Evolutionary conservation across 2,888 invertebrate species (phyloP).

Genomic region (Plagodis pulveraria): DNA sequence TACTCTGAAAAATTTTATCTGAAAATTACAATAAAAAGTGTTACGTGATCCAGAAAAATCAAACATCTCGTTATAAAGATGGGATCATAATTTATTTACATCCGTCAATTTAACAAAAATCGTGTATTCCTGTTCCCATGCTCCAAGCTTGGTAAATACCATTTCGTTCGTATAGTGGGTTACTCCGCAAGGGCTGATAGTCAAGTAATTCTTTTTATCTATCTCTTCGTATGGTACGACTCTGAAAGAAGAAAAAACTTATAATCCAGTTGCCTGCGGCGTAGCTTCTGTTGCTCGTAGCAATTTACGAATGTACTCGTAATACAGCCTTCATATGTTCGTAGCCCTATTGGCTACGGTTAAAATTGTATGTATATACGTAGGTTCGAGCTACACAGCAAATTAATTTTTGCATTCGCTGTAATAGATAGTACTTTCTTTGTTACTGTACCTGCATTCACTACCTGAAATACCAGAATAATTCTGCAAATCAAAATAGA

Average conservation of each 20-base stretch:
- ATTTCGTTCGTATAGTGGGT: slow-evolving; percentile 91
- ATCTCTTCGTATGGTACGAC: slow-evolving; percentile 90
- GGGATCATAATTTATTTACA: slow-evolving; percentile 60
- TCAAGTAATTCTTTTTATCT: slow-evolving; percentile 89
- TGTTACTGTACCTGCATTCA: too few relatives aligned
- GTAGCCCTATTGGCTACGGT: background rate
- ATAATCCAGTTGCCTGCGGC: background rate
- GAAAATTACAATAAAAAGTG: slow-evolving; percentile 16
- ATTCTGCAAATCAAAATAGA: too few relatives aligned
- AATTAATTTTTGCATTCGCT: too few relatives aligned
- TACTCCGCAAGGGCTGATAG: slow-evolving; percentile 93
- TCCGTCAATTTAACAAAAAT: slow-evolving; percentile 91
- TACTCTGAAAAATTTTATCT: slow-evolving; percentile 88
- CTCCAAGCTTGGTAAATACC: slow-evolving; percentile 90
- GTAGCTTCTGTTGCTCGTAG: background rate
- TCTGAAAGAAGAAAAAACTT: slow-evolving; percentile 65
- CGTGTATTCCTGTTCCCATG: slow-evolving; percentile 94
- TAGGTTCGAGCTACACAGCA: too few relatives aligned
- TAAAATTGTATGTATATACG: too few relatives aligned
- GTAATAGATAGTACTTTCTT: too few relatives aligned
- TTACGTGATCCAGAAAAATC: too few relatives aligned
- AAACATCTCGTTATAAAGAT: background rate
- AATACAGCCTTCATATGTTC: background rate
- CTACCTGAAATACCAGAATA: too few relatives aligned
- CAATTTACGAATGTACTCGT: background rate